Conservation (phyloP, 2,113 vertebrate genomes). For the Pterophyllum scalare region DNA sequence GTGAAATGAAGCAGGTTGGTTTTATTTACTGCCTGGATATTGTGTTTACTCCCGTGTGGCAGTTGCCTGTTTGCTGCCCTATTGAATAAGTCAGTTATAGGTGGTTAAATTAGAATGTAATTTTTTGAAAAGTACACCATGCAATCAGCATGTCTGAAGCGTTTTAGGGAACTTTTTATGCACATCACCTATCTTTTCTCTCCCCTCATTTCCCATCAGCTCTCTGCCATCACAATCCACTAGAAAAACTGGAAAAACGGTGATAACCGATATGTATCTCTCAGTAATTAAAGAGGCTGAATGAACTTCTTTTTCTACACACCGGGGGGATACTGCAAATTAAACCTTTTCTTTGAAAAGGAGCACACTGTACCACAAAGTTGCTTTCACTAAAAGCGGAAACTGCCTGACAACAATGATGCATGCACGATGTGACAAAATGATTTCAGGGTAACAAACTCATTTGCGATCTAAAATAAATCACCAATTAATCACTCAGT, state of each 20-base stretch:
- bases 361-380: background rate
- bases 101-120: background rate
- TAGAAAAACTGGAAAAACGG: background rate
- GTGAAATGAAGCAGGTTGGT: background rate
- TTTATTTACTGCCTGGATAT: background rate
- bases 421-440: background rate
- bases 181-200: background rate
- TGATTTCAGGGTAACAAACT: background rate
- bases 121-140: background rate
- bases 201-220: constrained; percentile 19
- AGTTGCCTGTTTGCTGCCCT: background rate
- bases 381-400: background rate
- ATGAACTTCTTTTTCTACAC: no score
- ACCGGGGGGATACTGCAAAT: no score
- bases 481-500: background rate
- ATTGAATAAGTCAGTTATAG: no score
- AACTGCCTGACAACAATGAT: background rate
- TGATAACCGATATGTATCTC: background rate
- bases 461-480: background rate
- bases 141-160: background rate
- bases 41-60: background rate
- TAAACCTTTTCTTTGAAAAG: no score
- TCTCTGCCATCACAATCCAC: background rate
- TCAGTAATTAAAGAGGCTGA: background rate
- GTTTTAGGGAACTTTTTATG: background rate